Base-by-base conservation (phyloP, 2,888 invertebrate genomes). In the Scaeva pyrastri region DNA sequence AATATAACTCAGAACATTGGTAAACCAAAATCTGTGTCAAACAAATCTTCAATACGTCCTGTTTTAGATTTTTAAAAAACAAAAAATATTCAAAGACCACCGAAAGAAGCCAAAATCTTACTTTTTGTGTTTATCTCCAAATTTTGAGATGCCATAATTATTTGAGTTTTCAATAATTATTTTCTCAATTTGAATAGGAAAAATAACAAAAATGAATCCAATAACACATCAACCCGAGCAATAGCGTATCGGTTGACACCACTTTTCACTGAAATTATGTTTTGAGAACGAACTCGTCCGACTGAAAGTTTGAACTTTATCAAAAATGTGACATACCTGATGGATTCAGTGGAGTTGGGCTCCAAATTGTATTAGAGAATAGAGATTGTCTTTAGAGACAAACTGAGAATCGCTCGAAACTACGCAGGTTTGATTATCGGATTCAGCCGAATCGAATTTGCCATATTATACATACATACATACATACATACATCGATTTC, bases 151-250 rank as follows among this genome's bases (percentile, higher is more conserved):
- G n/a, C n/a, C n/a, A n/a, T n/a, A n/a, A n/a, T n/a, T n/a, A n/a
- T n/a, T n/a, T n/a, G n/a, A n/a, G n/a, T n/a, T n/a, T n/a, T n/a
- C n/a, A n/a, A n/a, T n/a, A n/a, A n/a, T n/a, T n/a, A n/a, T n/a
- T n/a, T n/a, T n/a, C n/a, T n/a, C n/a, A n/a, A n/a, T n/a, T n/a
- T n/a, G n/a, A 39, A 52, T 12, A 21, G 21, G 50, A 66, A 48
- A 66, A 66, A 66, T 50, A 50, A 66, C 31, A 66, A 50, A 66
- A 66, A 70, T 50, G 36, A 68, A 52, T 68, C 39, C 31, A 68
- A 10, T 39, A 68, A 43, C 50, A 52, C 36, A 10, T 50, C n/a
- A 39, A 52, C 39, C 50, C 52, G 52, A 6, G 31, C 31, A 31
- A 31, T n/a, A n/a, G n/a, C n/a, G n/a, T n/a, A n/a, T n/a, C n/a